Conservation (phyloP, 2,113 vertebrate genomes). For the Mungos mungo region DNA sequence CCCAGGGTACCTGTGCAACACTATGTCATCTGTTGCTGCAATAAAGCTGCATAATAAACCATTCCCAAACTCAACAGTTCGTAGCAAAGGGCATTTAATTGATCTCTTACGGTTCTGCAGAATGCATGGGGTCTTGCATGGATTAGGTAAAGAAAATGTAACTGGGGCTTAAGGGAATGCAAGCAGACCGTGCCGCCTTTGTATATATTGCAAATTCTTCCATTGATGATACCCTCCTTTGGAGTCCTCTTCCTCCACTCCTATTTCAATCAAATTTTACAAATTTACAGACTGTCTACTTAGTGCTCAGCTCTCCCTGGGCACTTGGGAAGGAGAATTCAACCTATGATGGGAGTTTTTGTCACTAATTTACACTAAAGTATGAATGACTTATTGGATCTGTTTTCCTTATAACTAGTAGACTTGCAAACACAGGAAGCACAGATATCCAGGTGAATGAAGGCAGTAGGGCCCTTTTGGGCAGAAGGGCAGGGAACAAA, state of each 20-base stretch:
- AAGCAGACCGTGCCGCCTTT: not conserved
- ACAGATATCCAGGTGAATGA: not conserved
- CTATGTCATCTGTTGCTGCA: not conserved
- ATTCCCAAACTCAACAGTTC: not conserved
- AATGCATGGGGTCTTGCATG: not conserved
- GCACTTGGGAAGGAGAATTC: not conserved
- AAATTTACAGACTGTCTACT: not conserved
- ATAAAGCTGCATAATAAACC: not conserved
- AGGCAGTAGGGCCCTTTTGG: not conserved
- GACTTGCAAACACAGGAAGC: not conserved
- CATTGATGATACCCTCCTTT: not conserved
- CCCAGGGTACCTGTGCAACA: not conserved
- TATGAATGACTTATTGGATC: not conserved
- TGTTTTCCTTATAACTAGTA: not conserved
- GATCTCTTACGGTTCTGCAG: not conserved
- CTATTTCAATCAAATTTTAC: not conserved
- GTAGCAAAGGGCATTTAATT: not conserved
- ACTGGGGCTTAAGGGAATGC: not conserved
- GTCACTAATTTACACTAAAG: not conserved
- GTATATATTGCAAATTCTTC: not conserved
- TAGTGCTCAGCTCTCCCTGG: not conserved
- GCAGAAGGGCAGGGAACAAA: not conserved
- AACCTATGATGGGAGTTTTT: not conserved
- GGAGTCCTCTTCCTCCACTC: not conserved
- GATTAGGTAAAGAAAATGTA: not conserved